These are phyloP conservation scores for Platygyra sinensis DNA, from an alignment of 64 coral and sea anemone species.

Conservation along the genomic window DNA sequence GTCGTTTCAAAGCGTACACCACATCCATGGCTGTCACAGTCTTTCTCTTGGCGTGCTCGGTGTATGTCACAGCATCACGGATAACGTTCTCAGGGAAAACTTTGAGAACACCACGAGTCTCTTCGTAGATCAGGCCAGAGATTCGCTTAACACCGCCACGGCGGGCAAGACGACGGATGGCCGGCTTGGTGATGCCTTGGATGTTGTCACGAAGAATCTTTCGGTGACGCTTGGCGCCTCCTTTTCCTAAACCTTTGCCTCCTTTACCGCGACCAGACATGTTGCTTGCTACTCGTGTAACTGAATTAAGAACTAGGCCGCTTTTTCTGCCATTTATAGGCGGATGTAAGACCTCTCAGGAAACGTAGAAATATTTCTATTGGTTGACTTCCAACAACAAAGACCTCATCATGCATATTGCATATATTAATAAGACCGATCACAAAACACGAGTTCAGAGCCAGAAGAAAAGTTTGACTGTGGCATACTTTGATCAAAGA, in stretches of 20 bases:
- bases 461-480: no score
- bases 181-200: conserved; percentile 86
- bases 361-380: not conserved
- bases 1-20: conserved; percentile 63
- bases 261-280: conserved; percentile 90
- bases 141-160: conserved; percentile 89
- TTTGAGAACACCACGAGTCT: conserved; percentile 64
- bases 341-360: conserved; percentile 11
- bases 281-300: not conserved
- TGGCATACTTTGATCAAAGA: no score
- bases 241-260: conserved; percentile 95
- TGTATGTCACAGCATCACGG: conserved; percentile 72
- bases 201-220: conserved; percentile 92
- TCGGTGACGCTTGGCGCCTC: conserved; percentile 93
- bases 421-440: no score
- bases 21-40: conserved; percentile 68
- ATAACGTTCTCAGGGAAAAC: conserved; percentile 68
- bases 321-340: not conserved
- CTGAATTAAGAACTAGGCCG: not conserved
- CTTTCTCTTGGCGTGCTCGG: conserved; percentile 72
- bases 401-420: no score
- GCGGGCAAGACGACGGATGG: conserved; percentile 86
- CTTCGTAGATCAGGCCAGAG: conserved; percentile 91
- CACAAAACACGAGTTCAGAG: no score
- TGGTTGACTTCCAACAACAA: not conserved